These are phyloP conservation scores for Notolepis coatsorum DNA, from an alignment of 2,797 vertebrate species.

Conservation along the genomic window DNA sequence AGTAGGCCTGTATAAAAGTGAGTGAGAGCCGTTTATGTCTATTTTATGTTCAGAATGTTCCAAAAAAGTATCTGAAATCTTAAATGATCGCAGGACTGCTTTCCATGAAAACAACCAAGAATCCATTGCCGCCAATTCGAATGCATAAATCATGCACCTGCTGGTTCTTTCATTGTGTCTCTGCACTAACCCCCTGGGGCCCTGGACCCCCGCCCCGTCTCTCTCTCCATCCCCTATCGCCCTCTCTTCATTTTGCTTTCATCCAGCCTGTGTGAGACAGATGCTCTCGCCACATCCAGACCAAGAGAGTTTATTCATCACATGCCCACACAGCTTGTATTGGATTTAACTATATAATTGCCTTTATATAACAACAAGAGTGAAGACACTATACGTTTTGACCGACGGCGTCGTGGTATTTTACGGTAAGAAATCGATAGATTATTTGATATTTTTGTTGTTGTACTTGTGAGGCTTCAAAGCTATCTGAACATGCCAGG, in stretches of 20 bases:
- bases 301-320: constrained; percentile 38
- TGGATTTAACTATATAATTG: constrained; percentile 36
- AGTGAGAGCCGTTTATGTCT: too few relatives aligned
- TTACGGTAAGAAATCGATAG: constrained; percentile 51
- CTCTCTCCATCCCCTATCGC: constrained; percentile 14
- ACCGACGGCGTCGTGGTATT: constrained; percentile 31
- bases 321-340: constrained; percentile 39
- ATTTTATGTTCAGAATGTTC: too few relatives aligned
- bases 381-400: constrained; percentile 1
- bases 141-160: background rate
- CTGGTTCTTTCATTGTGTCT: constrained; percentile 12
- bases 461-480: too few relatives aligned
- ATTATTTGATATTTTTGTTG: background rate
- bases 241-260: constrained; percentile 40
- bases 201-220: background rate
- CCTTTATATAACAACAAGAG: constrained; percentile 6
- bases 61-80: too few relatives aligned
- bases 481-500: too few relatives aligned
- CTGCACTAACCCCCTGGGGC: background rate
- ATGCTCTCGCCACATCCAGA: constrained; percentile 52
- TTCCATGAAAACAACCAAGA: too few relatives aligned
- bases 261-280: constrained; percentile 32
- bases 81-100: too few relatives aligned
- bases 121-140: background rate
- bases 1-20: too few relatives aligned